Evolutionary conservation across 2,113 vertebrate genomes (phyloP).

Genomic region (Mastomys coucha): DNA sequence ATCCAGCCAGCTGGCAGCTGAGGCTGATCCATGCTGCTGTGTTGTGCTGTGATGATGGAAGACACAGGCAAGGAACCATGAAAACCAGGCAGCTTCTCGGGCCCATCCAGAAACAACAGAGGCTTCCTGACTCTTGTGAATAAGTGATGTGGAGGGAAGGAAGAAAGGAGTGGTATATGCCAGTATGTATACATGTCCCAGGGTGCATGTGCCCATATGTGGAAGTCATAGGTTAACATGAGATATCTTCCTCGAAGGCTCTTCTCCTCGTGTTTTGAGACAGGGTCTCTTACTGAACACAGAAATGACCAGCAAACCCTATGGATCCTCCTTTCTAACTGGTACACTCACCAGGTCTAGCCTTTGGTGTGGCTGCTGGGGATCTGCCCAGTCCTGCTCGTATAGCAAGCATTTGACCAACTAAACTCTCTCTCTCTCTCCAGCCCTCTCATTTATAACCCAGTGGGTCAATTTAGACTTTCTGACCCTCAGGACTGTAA

Average conservation of each 20-base stretch:
- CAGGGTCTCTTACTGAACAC: neutral
- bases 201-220: neutral
- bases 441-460: neutral
- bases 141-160: neutral
- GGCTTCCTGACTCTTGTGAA: neutral
- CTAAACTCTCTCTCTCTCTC: neutral
- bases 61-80: neutral
- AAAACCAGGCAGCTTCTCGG: neutral
- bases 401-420: neutral
- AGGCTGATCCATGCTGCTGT: neutral
- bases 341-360: neutral
- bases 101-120: neutral
- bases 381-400: neutral
- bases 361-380: neutral
- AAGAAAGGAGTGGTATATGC: neutral
- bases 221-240: neutral
- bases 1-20: neutral
- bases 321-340: neutral
- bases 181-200: neutral
- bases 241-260: neutral
- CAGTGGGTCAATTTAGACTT: neutral
- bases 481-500: neutral
- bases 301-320: neutral
- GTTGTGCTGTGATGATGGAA: neutral
- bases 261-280: neutral